phyloP scores from a whole-genome alignment of 1,140 invertebrate species.

The Drosophila aff. region DNA sequence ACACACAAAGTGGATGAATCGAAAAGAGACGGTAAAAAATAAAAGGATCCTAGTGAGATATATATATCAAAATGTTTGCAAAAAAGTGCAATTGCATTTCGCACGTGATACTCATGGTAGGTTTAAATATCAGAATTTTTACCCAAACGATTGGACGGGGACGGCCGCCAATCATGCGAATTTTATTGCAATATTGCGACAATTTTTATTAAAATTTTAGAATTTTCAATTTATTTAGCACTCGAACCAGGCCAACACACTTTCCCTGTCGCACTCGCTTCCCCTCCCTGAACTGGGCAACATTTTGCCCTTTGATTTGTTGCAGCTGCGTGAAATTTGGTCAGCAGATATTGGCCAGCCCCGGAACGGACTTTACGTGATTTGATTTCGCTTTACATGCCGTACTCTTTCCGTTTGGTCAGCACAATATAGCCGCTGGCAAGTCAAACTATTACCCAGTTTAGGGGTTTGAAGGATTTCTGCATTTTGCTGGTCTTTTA shows the following conservation, averaged over 20 bases:
- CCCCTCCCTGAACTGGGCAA: slow-evolving; percentile 1
- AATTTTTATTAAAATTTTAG: slow-evolving; percentile 82
- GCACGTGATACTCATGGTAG: slow-evolving; percentile 60
- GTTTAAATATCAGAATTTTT: slow-evolving; percentile 34
- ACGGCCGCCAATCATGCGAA: slow-evolving; percentile 61
- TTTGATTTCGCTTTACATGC: slow-evolving; percentile 63
- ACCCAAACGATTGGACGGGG: background rate
- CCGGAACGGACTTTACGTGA: slow-evolving; percentile 64
- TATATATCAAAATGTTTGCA: slow-evolving; percentile 38
- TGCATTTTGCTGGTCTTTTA: slow-evolving; percentile 27
- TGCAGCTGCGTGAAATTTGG: slow-evolving; percentile 76
- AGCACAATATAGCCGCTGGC: slow-evolving; percentile 44
- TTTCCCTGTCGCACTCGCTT: background rate
- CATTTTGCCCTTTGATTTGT: slow-evolving; percentile 75
- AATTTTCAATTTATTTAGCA: slow-evolving; percentile 80
- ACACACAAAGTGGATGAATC: slow-evolving; percentile 24
- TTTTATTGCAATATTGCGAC: slow-evolving; percentile 80
- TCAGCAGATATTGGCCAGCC: slow-evolving; percentile 67
- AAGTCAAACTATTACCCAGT: slow-evolving; percentile 43
- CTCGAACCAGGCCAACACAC: slow-evolving; percentile 28
- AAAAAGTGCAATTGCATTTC: slow-evolving; percentile 58
- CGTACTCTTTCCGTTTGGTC: slow-evolving; percentile 32
- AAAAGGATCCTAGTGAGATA: slow-evolving; percentile 5
- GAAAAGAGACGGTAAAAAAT: slow-evolving; percentile 13
- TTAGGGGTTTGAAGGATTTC: slow-evolving; percentile 22